These are phyloP conservation scores for Gnathochromis pfefferi DNA, from an alignment of 2,113 vertebrate species.

Conservation along the genomic window DNA sequence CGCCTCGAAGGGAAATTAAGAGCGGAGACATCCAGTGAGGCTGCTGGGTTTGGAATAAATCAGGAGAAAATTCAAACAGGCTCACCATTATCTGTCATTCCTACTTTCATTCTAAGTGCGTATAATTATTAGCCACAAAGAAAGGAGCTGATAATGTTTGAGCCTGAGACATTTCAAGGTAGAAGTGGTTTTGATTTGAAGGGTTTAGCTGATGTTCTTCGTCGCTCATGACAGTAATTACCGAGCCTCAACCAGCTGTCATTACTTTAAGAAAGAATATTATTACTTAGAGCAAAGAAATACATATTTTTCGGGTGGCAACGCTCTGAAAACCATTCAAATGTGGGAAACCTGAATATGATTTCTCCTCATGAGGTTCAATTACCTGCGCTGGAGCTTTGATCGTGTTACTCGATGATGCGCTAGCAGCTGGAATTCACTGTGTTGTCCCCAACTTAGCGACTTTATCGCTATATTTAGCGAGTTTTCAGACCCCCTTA, in stretches of 20 bases:
- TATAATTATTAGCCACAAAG: conserved; percentile 5
- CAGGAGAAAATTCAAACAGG: neutral
- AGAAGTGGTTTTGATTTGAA: neutral
- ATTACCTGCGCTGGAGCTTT: neutral
- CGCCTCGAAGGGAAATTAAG: conserved; percentile 9
- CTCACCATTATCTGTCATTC: conserved; percentile 12
- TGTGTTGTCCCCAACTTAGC: neutral
- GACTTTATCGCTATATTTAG: neutral
- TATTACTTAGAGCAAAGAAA: neutral
- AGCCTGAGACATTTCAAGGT: neutral
- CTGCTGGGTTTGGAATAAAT: conserved; percentile 22
- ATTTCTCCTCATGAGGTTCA: neutral
- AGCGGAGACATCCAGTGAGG: neutral
- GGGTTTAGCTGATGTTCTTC: neutral
- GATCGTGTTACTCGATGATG: neutral
- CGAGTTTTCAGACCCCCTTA: neutral
- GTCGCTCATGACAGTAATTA: neutral
- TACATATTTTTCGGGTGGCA: neutral
- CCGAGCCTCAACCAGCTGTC: neutral
- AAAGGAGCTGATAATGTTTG: neutral
- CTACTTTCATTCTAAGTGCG: neutral
- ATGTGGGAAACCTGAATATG: neutral
- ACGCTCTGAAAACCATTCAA: neutral
- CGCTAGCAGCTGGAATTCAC: neutral
- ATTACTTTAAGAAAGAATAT: neutral